Evolutionary conservation across 2,113 vertebrate genomes (phyloP), one percentile per base, ranked within the genome.

Genomic region (Forbesichthys papilliferus): DNA sequence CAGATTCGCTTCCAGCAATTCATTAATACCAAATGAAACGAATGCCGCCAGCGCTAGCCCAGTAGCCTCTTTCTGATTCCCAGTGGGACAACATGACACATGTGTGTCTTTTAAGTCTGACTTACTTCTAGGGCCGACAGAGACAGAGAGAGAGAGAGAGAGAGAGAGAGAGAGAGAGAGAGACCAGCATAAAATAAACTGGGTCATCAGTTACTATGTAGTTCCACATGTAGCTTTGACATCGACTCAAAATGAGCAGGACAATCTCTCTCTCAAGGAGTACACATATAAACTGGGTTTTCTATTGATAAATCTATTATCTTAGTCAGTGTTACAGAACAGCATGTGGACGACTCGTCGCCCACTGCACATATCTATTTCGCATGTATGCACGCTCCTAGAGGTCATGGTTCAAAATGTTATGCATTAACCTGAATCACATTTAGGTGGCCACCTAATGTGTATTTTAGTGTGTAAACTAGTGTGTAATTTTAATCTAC

Each of bases 21-120:
- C 89, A 92, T 93, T 93, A 93, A 91, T 88, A 90, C 81, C 74
- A 88, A 83, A 88, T 87, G 82, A 89, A 92, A 91, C 91, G 88
- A 90, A 82, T 75, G 92, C 93, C 90, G 87, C 81, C 75, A 92
- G 92, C 87, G 62, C 73, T 90, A 90, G 89, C 90, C 93, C 88
- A 92, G 78, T 93, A 87, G 90, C 93, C 93, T 91, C 87, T 67
- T 90, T 93, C 89, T 73, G 49, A 86, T 84, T 90, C 92, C 90
- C 88, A 58, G 47, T 61, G 4, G 90, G 78, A 81, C 75, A 52
- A 48, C 16, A 67, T 80, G 76, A 89, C 86, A 92, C 90, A 86
- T 90, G 87, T 88, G 76, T 78, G 85, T 93, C 92, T 93, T 92
- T 93, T 92, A 93, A 92, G 93, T 91, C 92, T 93, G 91, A 92